Percentiles rank a stretch among this genome's conserved stretches.
These are phyloP conservation scores for Zophobas morio DNA, from an alignment of 1,140 invertebrate genomes.

Conservation along the genomic window DNA sequence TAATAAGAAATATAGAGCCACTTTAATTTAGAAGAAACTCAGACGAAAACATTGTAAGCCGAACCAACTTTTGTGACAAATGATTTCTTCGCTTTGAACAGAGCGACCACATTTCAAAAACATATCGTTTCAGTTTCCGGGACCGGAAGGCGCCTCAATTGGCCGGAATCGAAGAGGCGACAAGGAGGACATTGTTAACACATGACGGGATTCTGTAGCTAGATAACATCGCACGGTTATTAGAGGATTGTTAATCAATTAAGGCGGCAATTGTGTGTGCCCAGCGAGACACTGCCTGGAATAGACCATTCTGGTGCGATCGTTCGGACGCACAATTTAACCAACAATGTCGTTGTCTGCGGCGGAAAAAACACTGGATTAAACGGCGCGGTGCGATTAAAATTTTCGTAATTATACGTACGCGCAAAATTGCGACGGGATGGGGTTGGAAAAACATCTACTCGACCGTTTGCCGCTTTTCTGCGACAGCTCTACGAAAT, in stretches of 20 bases:
- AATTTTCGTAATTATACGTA: conserved; percentile 42
- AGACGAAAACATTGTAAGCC: too few species aligned
- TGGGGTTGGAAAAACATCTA: conserved; percentile 3
- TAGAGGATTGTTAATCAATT: conserved; percentile 49
- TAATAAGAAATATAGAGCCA: too few species aligned
- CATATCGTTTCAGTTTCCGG: conserved; percentile 1
- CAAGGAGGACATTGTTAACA: conserved; percentile 28
- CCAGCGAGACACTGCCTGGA: conserved; percentile 38
- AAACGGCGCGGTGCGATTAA: conserved; percentile 19
- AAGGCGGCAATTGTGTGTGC: conserved; percentile 45
- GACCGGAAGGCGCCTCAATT: conserved; percentile 15
- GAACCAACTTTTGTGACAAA: too few species aligned
- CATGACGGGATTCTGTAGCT: conserved; percentile 41
- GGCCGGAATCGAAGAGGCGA: conserved; percentile 8
- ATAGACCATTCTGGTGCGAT: conserved; percentile 9
- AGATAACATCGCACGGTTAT: conserved; percentile 43
- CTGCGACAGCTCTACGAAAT: too few species aligned
- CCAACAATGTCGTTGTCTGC: background rate
- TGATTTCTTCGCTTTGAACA: too few species aligned
- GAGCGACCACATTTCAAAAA: background rate
- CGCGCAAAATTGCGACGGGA: background rate
- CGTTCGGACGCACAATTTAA: conserved; percentile 15
- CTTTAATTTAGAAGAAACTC: too few species aligned
- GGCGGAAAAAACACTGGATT: background rate
- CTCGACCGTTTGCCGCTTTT: conserved; percentile 11